phyloP scores from a whole-genome alignment of 2,113 vertebrate species.

The Catharus bicknelli region DNA sequence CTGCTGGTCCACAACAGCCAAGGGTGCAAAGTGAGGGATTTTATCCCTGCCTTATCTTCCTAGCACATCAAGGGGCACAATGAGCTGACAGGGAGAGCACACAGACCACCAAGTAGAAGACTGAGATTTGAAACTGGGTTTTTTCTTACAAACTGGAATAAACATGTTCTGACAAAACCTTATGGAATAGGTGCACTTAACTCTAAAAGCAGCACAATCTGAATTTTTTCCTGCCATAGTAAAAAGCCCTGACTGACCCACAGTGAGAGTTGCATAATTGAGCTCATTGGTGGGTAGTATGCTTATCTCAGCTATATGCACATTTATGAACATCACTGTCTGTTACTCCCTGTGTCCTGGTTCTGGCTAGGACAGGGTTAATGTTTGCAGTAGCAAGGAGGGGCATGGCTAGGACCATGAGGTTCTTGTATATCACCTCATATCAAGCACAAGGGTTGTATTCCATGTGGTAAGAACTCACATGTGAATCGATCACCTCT shows the following conservation, averaged over 20 bases:
- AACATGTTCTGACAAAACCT: neutral
- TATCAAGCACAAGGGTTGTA: fast-evolving
- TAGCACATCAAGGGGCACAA: neutral
- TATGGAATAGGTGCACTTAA: neutral
- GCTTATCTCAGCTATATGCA: neutral
- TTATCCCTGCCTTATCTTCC: neutral
- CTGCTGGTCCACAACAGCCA: neutral
- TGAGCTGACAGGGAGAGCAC: neutral
- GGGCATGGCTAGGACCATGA: neutral
- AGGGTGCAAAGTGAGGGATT: neutral
- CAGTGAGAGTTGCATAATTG: neutral
- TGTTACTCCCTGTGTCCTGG: neutral
- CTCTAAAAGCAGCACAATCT: neutral
- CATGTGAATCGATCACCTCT: neutral
- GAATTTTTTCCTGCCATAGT: neutral
- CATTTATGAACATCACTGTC: neutral
- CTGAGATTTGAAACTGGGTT: neutral
- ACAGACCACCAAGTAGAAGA: neutral
- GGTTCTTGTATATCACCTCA: neutral
- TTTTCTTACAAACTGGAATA: neutral
- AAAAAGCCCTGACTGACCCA: neutral
- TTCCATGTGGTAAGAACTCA: neutral
- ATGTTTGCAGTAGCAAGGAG: neutral
- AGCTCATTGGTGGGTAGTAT: neutral
- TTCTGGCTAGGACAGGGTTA: neutral